Evolutionary conservation across 2,888 invertebrate species (phyloP).

Genomic region (Coleophora deauratella): DNA sequence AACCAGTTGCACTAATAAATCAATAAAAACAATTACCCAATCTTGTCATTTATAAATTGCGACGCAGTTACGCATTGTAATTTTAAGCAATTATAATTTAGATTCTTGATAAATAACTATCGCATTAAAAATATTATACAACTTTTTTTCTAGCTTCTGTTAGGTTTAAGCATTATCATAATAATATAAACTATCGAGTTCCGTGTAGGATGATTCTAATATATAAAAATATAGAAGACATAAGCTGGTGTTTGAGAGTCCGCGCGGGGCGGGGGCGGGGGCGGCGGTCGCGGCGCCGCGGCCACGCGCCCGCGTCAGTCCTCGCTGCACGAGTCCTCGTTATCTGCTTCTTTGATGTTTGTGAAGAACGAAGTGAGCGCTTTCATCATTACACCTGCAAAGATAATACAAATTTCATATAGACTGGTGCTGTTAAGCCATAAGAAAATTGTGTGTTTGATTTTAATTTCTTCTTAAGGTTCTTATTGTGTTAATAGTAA

Average conservation of each 20-base stretch:
- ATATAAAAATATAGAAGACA: constrained; percentile 53
- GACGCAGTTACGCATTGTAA: no score
- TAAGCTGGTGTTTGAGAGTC: constrained; percentile 25
- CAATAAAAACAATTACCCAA: no score
- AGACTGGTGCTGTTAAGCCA: no score
- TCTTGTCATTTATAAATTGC: no score
- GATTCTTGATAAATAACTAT: constrained; percentile 44
- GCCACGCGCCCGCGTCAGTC: constrained; percentile 49
- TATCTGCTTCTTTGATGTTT: constrained; percentile 79
- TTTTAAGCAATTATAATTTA: constrained; percentile 27
- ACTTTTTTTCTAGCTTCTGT: constrained; percentile 23
- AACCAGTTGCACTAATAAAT: no score
- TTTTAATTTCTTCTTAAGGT: no score
- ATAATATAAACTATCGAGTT: constrained; percentile 41
- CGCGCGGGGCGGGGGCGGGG: constrained; percentile 19
- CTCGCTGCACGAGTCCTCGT: constrained; percentile 72
- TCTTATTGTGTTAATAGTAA: no score
- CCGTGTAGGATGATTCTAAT: constrained; percentile 41
- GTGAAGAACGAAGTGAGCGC: constrained; percentile 83
- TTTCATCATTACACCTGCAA: constrained; percentile 79
- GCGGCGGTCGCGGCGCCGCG: constrained; percentile 28
- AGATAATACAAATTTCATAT: background rate
- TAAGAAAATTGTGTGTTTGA: no score
- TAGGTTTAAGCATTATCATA: constrained; percentile 40
- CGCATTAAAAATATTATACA: constrained; percentile 53